Evolutionary conservation across 2,113 vertebrate genomes (phyloP), one percentile per base, ranked within the genome.

Genomic region (Egretta garzetta): DNA sequence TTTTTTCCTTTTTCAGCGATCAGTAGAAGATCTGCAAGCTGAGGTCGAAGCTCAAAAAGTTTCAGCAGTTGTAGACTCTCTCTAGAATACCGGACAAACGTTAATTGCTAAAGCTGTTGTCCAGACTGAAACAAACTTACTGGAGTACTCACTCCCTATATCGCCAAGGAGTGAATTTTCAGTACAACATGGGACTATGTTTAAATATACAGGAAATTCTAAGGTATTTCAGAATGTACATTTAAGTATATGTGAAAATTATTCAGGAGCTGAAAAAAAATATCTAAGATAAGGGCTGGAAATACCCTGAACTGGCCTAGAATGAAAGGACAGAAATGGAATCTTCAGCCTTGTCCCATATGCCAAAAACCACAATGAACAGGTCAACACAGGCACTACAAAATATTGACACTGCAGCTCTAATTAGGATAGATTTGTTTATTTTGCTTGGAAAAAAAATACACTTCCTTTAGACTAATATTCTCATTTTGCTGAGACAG

Each of bases 371-470:
- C 60, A 94, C 93, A 96, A 55, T 8, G 53, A 94, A 3, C 85
- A 94, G 88, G 84, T 88, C 92, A 88, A 94, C 85, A 73, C 5
- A 93, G 53, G 70, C 85, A 82, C n/a, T 45, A 66, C 53, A 93
- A 96, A 95, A 92, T 90, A 95, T 86, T 94, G 95, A 96, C 92
- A 70, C 19, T 62, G n/a, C 74, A 83, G 81, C 26, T 82, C 53
- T 83, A 95, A 93, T 79, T 55, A 95, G 93, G 67, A 95, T 88
- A 95, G 87, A 92, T 92, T 93, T 93, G 88, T 95, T 95, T 97
- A 83, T 0, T 1, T 26, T 93, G 49, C 73, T 79, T 87, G 74
- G 37, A 45, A 90, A 93, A 94, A 90, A 96, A 70, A 72, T 18
- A 80, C 41, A 73, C 66, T 80, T 74, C 26, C 90, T 94, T 93